A percentile compares a stretch with the other conserved stretches of the same genome.
Evolutionary conservation across 2,888 invertebrate genomes (phyloP).

Genomic region (Stegana nigrithorax): DNA sequence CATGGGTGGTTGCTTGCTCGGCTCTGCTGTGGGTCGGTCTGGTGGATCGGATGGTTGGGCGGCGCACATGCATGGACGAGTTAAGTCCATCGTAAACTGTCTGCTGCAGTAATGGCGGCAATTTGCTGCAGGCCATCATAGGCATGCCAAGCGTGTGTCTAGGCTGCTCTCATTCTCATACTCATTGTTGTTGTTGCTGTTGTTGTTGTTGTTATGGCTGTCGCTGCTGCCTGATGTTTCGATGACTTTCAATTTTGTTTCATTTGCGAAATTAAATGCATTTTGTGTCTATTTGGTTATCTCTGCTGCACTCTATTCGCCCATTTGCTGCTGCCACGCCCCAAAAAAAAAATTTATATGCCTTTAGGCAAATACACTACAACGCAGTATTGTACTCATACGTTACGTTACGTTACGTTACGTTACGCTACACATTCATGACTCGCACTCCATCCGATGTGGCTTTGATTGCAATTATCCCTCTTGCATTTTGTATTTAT

Average conservation of each 20-base stretch:
- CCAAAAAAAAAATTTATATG: slow-evolving; percentile 58
- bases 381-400: no score
- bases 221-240: slow-evolving; percentile 19
- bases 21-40: neutral
- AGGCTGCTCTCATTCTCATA: no score
- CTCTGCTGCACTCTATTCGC: neutral
- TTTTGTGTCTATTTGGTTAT: slow-evolving; percentile 18
- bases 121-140: slow-evolving; percentile 34
- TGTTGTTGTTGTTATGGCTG: slow-evolving; percentile 20
- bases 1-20: no score
- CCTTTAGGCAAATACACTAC: no score
- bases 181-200: slow-evolving; percentile 12
- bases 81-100: slow-evolving; percentile 19
- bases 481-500: slow-evolving; percentile 59
- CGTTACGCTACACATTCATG: no score
- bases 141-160: no score
- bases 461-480: slow-evolving; percentile 64
- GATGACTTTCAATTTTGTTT: slow-evolving; percentile 20
- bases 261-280: slow-evolving; percentile 21
- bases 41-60: neutral
- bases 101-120: slow-evolving; percentile 39
- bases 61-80: neutral
- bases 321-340: slow-evolving; percentile 27
- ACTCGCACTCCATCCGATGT: no score
- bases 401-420: no score